Base-by-base conservation (phyloP, 1,140 invertebrate species). In the Papilio machaon region DNA sequence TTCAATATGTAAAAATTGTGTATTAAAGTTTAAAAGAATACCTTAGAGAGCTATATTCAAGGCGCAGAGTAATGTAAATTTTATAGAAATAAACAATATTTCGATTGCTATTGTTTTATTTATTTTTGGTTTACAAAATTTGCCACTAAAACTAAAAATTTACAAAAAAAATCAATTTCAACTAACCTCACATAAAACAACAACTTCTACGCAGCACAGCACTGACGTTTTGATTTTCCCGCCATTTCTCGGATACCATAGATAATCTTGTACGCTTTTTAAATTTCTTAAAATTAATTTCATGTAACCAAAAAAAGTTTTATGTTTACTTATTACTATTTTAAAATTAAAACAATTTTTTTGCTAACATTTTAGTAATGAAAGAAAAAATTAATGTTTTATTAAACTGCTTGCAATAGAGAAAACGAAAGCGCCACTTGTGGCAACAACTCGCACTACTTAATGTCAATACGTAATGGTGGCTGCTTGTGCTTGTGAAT, bases 81-180 rank as follows among this genome's bases (percentile, higher is more conserved):
- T 90, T 94, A 92, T 93, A 93, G 91, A 91, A 91, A 93, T 92
- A 94, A 94, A 93, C 81, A 86, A 91, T 93, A 91, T 93, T 94
- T 94, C 85, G 78, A 83, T 88, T 90, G 85, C 87, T 88, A 82
- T 76, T 46, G 83, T 85, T 80, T 86, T 81, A 83, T 85, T 87
- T 86, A 77, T 79, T 80, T 30, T 11, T 23, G 49, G 43, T 43
- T 60, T 23, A 54, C 54, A 15, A n/a, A 74, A 80, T 35, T 11
- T 6, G 17, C 23, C 30, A 70, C 23, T 15, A 19, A 46, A 54
- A 73, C 23, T 13, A 13, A 19, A 46, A 30, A 54, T 11, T 52
- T 43, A n/a, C 38, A 19, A n/a, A 30, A 79, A 35, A 73, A 54
- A 30, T 43, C 17, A 74, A n/a, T 43, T 58, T 9, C 0, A 47